Evolutionary conservation across 2,113 vertebrate species (phyloP).

Genomic region (Poicephalus meyeri): DNA sequence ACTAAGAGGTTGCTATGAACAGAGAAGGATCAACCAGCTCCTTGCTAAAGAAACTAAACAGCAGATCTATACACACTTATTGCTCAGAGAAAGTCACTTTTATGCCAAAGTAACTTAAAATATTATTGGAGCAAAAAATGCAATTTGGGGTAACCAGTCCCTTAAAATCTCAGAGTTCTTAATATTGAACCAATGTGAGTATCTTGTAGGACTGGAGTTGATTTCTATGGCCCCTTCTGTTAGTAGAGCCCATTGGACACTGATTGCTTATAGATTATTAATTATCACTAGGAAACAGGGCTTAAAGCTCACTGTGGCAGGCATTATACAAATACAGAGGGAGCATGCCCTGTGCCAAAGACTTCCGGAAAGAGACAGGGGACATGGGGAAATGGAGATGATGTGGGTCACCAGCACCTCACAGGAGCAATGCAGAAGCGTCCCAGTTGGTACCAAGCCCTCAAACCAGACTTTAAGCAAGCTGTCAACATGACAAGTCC

Average conservation of each 20-base stretch:
- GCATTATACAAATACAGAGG: not conserved
- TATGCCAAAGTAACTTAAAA: not conserved
- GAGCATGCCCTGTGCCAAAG: not conserved
- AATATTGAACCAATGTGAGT: not conserved
- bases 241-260: not conserved
- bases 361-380: not conserved
- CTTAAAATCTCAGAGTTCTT: not conserved
- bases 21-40: not conserved
- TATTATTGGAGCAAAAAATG: not conserved
- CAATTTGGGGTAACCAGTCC: not conserved
- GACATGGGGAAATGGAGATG: not conserved
- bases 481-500: not conserved
- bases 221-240: not conserved
- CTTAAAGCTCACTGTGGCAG: not conserved
- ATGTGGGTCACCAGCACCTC: not conserved
- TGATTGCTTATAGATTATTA: not conserved
- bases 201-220: not conserved
- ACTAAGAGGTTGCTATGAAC: not conserved
- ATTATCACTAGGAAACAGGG: not conserved
- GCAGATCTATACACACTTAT: accelerated
- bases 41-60: not conserved
- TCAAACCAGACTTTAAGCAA: not conserved
- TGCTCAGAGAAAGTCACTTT: not conserved
- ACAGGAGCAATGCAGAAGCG: not conserved
- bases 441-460: not conserved